Evolutionary conservation across 2,797 vertebrate genomes (phyloP), one percentile per base, ranked within the genome.

Genomic region (Acrossocheilus wenchowensis): DNA sequence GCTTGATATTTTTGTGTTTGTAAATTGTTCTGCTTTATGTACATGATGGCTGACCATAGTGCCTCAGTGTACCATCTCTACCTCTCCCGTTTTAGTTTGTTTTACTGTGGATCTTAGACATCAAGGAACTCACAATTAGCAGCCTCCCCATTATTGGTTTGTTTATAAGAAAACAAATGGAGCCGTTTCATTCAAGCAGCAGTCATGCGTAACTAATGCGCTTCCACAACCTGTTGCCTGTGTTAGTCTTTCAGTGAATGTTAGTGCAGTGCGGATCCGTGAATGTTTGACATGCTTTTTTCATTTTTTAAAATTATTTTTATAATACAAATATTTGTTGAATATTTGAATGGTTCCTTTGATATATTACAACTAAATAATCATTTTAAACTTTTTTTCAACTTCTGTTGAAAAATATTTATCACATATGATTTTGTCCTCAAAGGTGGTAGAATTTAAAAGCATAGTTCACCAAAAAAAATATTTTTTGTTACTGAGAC

Each of bases 121-220:
- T 41, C 48, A 78, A 72, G 69, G 57, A 78, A 62, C 81, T 82
- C 26, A 72, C 23, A 85, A 85, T 88, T 88, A 88, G 78, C 68
- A 43, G 60, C 66, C 39, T n/a, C 72, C 62, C 41, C 83, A 77
- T 85, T 78, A 82, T 88, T 72, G n/a, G 78, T 79, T 73, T 74
- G 14, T 45, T n/a, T 74, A 21, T 78, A 45, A 78, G 66, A 87
- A 73, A 80, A 80, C 66, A 23, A 50, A 86, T 12, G 69, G 48
- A 80, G 69, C 69, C 23, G 57, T 48, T 54, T 54, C 1, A 72
- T 64, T 86, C 81, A 86, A 77, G 81, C 30, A 66, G 15, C 54
- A 81, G 57, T 30, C 26, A 73, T n/a, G 60, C 72, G n/a, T 78
- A 36, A 81, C 81, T 78, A 81, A 83, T 62, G 62, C 52, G 12